Conservation (phyloP, 1,140 invertebrate species). For the Drosophila mojavensis region DNA sequence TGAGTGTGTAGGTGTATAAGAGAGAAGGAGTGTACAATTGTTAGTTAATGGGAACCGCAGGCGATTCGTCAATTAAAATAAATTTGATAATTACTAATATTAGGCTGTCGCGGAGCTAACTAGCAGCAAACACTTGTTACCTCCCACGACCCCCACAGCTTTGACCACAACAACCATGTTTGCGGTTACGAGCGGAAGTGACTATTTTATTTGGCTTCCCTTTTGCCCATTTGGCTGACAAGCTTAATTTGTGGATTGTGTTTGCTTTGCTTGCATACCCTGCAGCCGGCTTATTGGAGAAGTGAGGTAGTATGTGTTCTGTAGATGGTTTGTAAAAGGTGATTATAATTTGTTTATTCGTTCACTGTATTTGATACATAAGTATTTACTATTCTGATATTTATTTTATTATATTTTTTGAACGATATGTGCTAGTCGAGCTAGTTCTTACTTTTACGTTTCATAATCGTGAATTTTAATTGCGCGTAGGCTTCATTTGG, state of each 20-base stretch:
- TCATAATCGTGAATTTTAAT: slow-evolving; percentile 73
- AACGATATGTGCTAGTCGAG: slow-evolving; percentile 1
- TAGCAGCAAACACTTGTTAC: slow-evolving; percentile 42
- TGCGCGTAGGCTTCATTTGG: slow-evolving; percentile 78
- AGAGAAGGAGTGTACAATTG: slow-evolving; percentile 12
- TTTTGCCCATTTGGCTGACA: slow-evolving; percentile 40
- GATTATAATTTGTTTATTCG: neutral
- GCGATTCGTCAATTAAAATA: slow-evolving; percentile 68
- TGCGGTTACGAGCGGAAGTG: slow-evolving; percentile 58
- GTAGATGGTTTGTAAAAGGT: neutral
- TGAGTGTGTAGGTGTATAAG: slow-evolving; percentile 15
- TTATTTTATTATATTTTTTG: neutral
- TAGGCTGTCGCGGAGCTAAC: slow-evolving; percentile 52
- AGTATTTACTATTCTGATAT: neutral
- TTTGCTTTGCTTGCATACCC: slow-evolving; percentile 34
- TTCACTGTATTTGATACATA: neutral
- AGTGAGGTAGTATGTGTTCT: neutral
- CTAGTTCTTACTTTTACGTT: slow-evolving; percentile 3
- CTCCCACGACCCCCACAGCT: slow-evolving; percentile 33
- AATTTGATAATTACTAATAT: slow-evolving; percentile 73
- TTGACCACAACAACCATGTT: slow-evolving; percentile 16
- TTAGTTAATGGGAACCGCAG: slow-evolving; percentile 23
- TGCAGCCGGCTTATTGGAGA: neutral
- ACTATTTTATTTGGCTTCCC: slow-evolving; percentile 67
- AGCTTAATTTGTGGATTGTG: slow-evolving; percentile 62